Evolutionary conservation across 1,140 invertebrate genomes (phyloP), one percentile per base, ranked within the genome.

Genomic region (Drosophila busckii): DNA sequence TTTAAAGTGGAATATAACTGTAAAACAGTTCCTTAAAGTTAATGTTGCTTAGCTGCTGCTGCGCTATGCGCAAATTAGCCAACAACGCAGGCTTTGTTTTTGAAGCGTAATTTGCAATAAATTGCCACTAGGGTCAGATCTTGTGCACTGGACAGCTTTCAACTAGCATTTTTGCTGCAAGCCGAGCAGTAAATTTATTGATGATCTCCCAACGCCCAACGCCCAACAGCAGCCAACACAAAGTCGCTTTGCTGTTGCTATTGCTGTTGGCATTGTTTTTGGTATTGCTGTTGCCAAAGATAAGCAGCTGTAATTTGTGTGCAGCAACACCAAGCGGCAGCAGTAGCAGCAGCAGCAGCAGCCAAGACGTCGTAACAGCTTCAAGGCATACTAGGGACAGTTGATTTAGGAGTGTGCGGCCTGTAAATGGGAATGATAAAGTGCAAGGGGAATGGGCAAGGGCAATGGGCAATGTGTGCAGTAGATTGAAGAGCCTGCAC

Each of bases 251-350:
- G 45, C 46, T 69, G 66, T 44, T 64, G 67, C 37, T 70, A 52
- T 46, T 62, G 59, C n/a, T n/a, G n/a, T n/a, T n/a, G n/a, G n/a
- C n/a, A n/a, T n/a, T n/a, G n/a, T n/a, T n/a, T n/a, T n/a, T n/a
- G n/a, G n/a, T n/a, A n/a, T 25, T 58, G 53, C 23, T 63, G 60
- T 63, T 83, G 65, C 75, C 63, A 82, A 69, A 82, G 73, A 80
- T 80, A 80, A 80, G 75, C 75, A 82, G 75, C 68, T 75, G 73
- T 80, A 80, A 80, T 80, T 80, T 80, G 73, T 80, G 75, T 75
- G 63, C 41, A 55, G 58, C 73, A 80, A 82, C 75, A 82, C 59
- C 73, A 78, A 82, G 10, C 9, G 35, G 31, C 12, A 52, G 35
- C 15, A 32, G 20, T 22, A 25, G 32, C 19, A 25, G 1, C 22